Conservation (phyloP, 2,797 vertebrate genomes). For the Tympanoctomys barrerae region DNA sequence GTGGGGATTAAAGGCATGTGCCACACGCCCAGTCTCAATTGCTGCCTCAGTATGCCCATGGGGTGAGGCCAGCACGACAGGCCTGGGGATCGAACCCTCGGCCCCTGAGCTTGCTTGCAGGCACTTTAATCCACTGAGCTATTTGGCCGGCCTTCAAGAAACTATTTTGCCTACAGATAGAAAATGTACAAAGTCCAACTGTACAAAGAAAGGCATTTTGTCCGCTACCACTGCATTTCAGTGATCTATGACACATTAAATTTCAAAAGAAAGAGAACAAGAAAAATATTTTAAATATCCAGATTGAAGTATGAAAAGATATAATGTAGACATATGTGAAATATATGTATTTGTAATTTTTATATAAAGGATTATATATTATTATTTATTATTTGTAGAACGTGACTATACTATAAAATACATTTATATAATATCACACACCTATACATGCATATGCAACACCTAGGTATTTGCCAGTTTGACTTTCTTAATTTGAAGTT, state of each 20-base stretch:
- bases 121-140: too few species aligned
- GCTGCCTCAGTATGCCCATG: too few species aligned
- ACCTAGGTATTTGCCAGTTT: not conserved
- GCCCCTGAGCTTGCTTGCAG: too few species aligned
- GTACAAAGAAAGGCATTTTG: not conserved
- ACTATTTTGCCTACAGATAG: not conserved
- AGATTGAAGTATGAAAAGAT: not conserved
- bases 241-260: not conserved
- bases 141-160: not conserved
- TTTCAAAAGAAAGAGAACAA: constrained; percentile 29
- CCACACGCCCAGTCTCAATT: too few species aligned
- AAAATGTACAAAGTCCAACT: not conserved
- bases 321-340: not conserved
- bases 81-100: too few species aligned
- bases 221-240: not conserved
- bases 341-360: not conserved
- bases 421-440: not conserved
- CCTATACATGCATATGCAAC: not conserved
- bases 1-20: too few species aligned
- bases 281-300: constrained; percentile 10
- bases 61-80: too few species aligned
- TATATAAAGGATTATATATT: not conserved
- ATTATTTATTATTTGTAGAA: too few species aligned
- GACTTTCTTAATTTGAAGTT: not conserved
- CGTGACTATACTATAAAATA: not conserved